A percentile compares a stretch with the other conserved stretches of the same genome.
Conservation (phyloP, 2,113 vertebrate genomes). For the Calonectris borealis region DNA sequence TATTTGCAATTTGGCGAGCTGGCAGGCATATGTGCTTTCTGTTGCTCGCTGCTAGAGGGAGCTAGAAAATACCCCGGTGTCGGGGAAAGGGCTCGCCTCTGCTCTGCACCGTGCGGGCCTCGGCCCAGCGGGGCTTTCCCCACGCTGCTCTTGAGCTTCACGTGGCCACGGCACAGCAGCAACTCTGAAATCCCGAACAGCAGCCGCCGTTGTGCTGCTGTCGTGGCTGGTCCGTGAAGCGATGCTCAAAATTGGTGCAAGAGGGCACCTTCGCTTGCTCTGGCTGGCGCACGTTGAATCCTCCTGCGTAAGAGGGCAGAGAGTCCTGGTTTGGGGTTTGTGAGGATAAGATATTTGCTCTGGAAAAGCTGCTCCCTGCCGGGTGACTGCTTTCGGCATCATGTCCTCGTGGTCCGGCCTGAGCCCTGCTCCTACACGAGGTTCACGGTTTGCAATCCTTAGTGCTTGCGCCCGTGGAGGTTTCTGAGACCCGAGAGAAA, state of each 20-base stretch:
- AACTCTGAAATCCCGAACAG: neutral
- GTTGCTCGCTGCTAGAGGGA: neutral
- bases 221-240: accelerated
- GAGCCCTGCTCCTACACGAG: accelerated
- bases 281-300: neutral
- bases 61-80: neutral
- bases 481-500: neutral
- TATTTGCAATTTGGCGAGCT: neutral
- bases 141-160: accelerated
- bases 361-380: neutral
- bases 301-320: accelerated
- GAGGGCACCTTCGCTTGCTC: accelerated
- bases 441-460: neutral
- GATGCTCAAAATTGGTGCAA: neutral
- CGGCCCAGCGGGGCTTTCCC: neutral
- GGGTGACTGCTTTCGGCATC: neutral
- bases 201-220: neutral
- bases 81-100: accelerated
- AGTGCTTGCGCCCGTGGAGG: neutral
- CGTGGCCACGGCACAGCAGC: accelerated
- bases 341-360: neutral
- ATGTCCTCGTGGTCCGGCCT: accelerated
- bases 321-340: neutral
- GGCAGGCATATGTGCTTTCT: neutral
- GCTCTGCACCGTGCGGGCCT: accelerated